Base-by-base conservation (phyloP, 2,888 invertebrate species). In the Encarsia formosa region DNA sequence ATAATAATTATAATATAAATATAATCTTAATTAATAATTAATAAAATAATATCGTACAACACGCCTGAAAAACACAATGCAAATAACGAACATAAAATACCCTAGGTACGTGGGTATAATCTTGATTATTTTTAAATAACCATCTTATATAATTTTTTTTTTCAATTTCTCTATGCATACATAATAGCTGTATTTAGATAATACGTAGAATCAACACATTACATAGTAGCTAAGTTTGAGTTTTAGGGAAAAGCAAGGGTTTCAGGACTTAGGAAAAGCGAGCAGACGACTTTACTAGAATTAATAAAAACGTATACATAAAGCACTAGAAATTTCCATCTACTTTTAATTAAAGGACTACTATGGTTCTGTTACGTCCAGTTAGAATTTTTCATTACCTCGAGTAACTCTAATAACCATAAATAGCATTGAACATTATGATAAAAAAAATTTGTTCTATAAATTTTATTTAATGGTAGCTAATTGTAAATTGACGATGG, bases 211-310 rank as follows among this genome's bases (percentile, higher is more conserved):
- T 57, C 45, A 48, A 57, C 34, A 49, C 46, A 57, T 49, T 47
- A 38, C 32, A 41, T n/a, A n/a, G n/a, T n/a, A n/a, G n/a, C n/a
- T n/a, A n/a, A n/a, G n/a, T n/a, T n/a, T n/a, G n/a, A n/a, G n/a
- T n/a, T n/a, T n/a, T n/a, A n/a, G n/a, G n/a, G n/a, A n/a, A n/a
- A n/a, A n/a, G n/a, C n/a, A n/a, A n/a, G n/a, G n/a, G n/a, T n/a
- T n/a, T n/a, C 41, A 49, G 26, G 18, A 40, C 32, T 35, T n/a
- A 47, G 59, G 61, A 60, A 56, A 60, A 49, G 46, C 48, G 39
- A 51, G 48, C 44, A 47, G 42, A 59, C 61, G 67, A 65, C 61
- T 68, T 63, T 67, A 69, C 68, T 67, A 48, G 66, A 62, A 42
- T 31, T 23, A 49, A 55, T 52, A 52, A 56, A 50, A 65, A 68